Conservation (phyloP, 2,113 vertebrate species). For the Stictonetta naevosa region DNA sequence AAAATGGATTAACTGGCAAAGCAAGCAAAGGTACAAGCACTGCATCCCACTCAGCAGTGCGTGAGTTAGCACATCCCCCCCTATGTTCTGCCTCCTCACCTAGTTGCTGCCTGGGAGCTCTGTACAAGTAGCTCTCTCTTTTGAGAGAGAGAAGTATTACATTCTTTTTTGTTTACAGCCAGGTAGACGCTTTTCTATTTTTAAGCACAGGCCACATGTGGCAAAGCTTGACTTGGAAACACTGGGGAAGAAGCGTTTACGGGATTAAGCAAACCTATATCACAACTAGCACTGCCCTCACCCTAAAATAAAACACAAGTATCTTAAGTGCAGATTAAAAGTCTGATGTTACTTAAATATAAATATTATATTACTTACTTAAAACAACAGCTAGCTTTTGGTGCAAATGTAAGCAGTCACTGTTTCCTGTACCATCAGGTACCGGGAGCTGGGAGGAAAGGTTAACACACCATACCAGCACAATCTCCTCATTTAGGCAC, state of each 20-base stretch:
- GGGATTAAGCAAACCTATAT: neutral
- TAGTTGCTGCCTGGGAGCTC: neutral
- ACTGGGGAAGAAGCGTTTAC: neutral
- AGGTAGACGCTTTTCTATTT: neutral
- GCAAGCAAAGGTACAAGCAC: accelerated
- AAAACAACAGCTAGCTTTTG: neutral
- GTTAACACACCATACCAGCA: neutral
- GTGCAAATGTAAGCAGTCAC: neutral
- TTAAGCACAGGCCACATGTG: neutral
- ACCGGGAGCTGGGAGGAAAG: neutral
- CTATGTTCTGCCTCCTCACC: neutral
- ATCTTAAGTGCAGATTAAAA: neutral
- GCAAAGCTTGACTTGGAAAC: neutral
- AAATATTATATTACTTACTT: no score
- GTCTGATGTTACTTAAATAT: neutral
- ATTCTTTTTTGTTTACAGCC: neutral
- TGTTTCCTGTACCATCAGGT: neutral
- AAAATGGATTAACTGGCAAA: neutral
- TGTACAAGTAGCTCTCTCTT: accelerated
- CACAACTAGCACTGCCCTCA: neutral
- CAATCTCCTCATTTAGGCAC: neutral
- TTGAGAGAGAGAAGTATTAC: neutral
- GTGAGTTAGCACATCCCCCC: accelerated
- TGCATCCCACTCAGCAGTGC: neutral
- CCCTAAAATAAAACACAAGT: neutral